Conservation (phyloP, 2,888 invertebrate species). For the Trachelus tabidus region DNA sequence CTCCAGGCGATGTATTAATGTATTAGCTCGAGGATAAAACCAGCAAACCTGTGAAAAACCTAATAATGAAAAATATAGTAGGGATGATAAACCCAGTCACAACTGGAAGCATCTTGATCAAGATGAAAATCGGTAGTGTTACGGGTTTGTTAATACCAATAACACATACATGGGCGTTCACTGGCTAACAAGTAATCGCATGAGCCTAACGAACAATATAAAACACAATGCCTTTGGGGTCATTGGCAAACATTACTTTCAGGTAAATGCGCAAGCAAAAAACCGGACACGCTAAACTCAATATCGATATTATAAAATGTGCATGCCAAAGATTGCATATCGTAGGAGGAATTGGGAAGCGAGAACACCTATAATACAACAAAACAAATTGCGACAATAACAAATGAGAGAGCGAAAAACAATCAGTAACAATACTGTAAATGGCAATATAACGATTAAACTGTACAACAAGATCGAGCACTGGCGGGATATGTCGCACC, state of each 20-base stretch:
- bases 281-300: not conserved
- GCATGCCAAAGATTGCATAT: conserved; percentile 4
- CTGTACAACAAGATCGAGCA: conserved; percentile 49
- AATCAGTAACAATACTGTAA: conserved; percentile 18
- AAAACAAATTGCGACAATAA: conserved; percentile 36
- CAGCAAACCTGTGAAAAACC: conserved; percentile 36
- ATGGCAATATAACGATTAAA: conserved; percentile 18
- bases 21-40: conserved; percentile 44
- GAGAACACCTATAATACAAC: conserved; percentile 30
- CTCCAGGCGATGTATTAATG: conserved; percentile 40
- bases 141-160: not conserved
- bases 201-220: not conserved
- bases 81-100: not conserved
- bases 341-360: conserved; percentile 27
- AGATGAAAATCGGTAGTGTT: not conserved
- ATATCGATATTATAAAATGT: not conserved
- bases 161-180: not conserved
- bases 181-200: not conserved
- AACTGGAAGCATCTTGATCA: not conserved
- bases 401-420: conserved; percentile 33
- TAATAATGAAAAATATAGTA: not conserved
- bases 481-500: conserved; percentile 57
- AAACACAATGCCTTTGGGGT: not conserved
- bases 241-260: not conserved
- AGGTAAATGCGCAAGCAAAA: not conserved